A percentile compares a stretch with the other conserved stretches of the same genome.
Evolutionary conservation across 1,140 invertebrate genomes (phyloP).

Genomic region (Batillaria attramentaria): DNA sequence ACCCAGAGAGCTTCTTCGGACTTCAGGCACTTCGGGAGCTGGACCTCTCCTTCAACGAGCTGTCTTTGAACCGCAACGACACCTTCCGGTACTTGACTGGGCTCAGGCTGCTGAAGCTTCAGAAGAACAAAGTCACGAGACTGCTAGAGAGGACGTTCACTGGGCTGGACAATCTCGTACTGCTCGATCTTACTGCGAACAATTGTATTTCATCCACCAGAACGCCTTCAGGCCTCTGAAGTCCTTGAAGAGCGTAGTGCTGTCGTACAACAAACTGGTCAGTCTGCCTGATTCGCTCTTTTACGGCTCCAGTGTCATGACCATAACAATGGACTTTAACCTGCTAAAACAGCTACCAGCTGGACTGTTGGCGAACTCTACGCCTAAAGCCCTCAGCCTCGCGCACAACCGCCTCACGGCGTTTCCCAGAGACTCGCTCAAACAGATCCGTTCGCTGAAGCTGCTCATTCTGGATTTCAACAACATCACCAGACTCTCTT

Average conservation of each 20-base stretch:
- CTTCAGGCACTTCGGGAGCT: slow-evolving; percentile 18
- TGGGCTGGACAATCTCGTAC: slow-evolving; percentile 22
- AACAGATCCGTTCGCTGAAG: neutral
- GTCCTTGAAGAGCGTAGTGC: slow-evolving; percentile 32
- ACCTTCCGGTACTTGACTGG: slow-evolving; percentile 39
- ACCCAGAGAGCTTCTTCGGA: neutral
- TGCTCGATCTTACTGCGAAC: slow-evolving; percentile 42
- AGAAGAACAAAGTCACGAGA: slow-evolving; percentile 38
- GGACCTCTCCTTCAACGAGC: slow-evolving; percentile 45
- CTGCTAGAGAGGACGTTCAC: slow-evolving; percentile 28
- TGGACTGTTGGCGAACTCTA: slow-evolving; percentile 35
- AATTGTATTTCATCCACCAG: slow-evolving; percentile 36
- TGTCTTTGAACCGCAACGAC: slow-evolving; percentile 18
- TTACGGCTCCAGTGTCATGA: slow-evolving; percentile 31
- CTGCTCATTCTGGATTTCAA: slow-evolving; percentile 31
- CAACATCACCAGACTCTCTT: slow-evolving; percentile 15
- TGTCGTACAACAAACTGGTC: slow-evolving; percentile 44
- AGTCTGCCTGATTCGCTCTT: slow-evolving; percentile 35
- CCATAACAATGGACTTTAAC: slow-evolving; percentile 42
- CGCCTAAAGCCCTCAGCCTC: slow-evolving; percentile 34
- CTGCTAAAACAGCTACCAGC: slow-evolving; percentile 28
- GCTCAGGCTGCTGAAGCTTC: slow-evolving; percentile 34
- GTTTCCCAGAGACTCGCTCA: slow-evolving; percentile 37
- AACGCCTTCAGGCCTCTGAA: slow-evolving; percentile 18
- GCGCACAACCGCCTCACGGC: slow-evolving; percentile 44